Base-by-base conservation (phyloP, 2,797 vertebrate genomes). In the Xenentodon cancila region DNA sequence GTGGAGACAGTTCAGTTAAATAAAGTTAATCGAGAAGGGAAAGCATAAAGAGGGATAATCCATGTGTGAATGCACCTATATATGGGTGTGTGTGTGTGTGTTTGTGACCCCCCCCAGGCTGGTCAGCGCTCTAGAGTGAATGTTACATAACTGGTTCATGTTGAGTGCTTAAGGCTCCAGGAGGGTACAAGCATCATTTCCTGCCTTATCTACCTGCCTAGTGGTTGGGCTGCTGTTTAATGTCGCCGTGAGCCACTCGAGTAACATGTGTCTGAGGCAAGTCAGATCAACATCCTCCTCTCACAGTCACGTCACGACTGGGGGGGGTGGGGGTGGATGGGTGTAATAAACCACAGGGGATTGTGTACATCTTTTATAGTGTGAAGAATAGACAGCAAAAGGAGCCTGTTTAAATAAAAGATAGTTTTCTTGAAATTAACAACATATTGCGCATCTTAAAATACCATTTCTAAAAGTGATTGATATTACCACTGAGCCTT, bases 61-160 rank as follows among this genome's bases (percentile, higher is more conserved):
- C 63, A 37, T 43, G 64, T 43, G 43, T 58, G 65, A 64, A 67
- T 70, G 68, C 43, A 52, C 75, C 16, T 30, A 30, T 30, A 30
- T 30, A 25, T 25, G n/a, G n/a, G n/a, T n/a, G n/a, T 65, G 66
- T 44, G 46, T 73, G 49, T 53, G 67, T 77, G 68, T 40, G 37
- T 40, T 37, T 11, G 34, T 7, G 32, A 11, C 54, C 49, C 70
- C 68, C 68, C 30, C 25, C 61, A 61, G 70, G 59, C 82, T 64
- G 61, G 64, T 74, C 59, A 44, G 67, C 64, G 73, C 63, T 58
- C 49, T 65, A 47, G 53, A 67, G 64, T 64, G 54, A 78, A 70
- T 73, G 89, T 91, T 92, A 83, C 69, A 53, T 91, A 92, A 92
- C 79, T 67, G 75, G 71, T 89, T 91, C 80, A 90, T 42, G 48